These are phyloP conservation scores for Chaetura pelagica DNA, from an alignment of 2,113 vertebrate genomes.

Conservation along the genomic window DNA sequence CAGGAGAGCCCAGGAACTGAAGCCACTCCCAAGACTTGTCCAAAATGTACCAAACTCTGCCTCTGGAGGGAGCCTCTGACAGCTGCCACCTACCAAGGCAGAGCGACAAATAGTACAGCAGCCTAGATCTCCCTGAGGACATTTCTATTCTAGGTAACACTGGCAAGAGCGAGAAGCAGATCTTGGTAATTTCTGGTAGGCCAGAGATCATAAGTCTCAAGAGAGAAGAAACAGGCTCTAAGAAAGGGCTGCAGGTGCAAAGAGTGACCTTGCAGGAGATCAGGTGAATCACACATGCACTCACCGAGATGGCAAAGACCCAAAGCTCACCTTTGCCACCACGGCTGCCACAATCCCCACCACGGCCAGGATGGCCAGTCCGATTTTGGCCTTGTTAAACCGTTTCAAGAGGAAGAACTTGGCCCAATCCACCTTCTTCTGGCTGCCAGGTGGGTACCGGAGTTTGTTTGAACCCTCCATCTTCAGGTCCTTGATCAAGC, in stretches of 20 bases:
- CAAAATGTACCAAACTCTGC: neutral
- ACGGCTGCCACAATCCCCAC: constrained; percentile 71
- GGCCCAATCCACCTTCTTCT: constrained; percentile 75
- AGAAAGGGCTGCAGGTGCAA: neutral
- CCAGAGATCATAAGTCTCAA: neutral
- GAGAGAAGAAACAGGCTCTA: neutral
- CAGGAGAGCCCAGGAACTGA: neutral
- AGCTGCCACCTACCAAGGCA: neutral
- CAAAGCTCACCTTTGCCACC: constrained; percentile 71
- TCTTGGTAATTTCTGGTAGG: neutral
- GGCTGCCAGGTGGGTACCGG: constrained; percentile 59
- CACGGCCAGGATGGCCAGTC: constrained; percentile 68
- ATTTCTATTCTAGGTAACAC: neutral
- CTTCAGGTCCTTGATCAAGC: constrained; percentile 83
- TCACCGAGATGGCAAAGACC: fast-evolving
- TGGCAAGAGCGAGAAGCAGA: neutral
- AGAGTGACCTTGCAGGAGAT: neutral
- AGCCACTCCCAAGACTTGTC: neutral
- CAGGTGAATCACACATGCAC: neutral
- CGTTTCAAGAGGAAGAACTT: constrained; percentile 78
- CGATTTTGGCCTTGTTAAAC: constrained; percentile 63
- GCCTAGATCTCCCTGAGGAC: neutral
- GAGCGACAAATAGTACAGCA: neutral
- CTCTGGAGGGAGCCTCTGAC: neutral
- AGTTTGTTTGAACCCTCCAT: constrained; percentile 77